These are phyloP conservation scores for Caenorhabditis sp. DNA, from an alignment of 2,888 invertebrate genomes.

Conservation along the genomic window DNA sequence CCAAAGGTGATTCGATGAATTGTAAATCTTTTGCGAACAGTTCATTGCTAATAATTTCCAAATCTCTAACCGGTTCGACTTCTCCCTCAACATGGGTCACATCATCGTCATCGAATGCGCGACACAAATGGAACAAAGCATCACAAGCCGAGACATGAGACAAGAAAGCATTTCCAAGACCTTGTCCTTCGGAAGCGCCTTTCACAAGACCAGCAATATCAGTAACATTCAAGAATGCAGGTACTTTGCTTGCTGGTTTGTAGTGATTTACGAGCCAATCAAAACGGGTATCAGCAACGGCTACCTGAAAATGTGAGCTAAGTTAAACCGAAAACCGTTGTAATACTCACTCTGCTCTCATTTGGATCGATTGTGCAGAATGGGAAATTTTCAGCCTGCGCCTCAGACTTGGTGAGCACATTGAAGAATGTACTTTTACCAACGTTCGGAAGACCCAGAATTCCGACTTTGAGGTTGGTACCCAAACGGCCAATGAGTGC, in stretches of 20 bases:
- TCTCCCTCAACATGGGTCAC: conserved; percentile 98
- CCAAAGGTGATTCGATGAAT: conserved; percentile 82
- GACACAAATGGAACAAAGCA: conserved; percentile 93
- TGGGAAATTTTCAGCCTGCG: conserved; percentile 97
- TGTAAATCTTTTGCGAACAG: conserved; percentile 90
- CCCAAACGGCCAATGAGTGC: conserved; percentile 76
- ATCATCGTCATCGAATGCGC: conserved; percentile 95
- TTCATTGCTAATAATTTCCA: conserved; percentile 95
- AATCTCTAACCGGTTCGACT: conserved; percentile 92
- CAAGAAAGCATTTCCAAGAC: conserved; percentile 96
- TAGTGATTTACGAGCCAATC: conserved; percentile 91
- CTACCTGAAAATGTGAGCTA: conserved; percentile 79
- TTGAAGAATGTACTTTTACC: conserved; percentile 99
- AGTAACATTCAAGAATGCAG: conserved; percentile 94
- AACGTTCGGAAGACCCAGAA: conserved; percentile 90
- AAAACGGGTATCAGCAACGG: conserved; percentile 92
- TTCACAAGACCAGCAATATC: conserved; percentile 98
- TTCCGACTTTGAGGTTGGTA: conserved; percentile 77
- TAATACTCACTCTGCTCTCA: conserved; percentile 78
- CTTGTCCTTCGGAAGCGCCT: conserved; percentile 96
- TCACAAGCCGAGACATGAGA: conserved; percentile 98
- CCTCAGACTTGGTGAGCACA: conserved; percentile 94
- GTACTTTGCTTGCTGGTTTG: conserved; percentile 88
- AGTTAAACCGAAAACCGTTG: not conserved
- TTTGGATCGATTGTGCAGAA: conserved; percentile 99